These are phyloP conservation scores for Acleris emargana DNA, from an alignment of 2,888 invertebrate species.

Conservation along the genomic window DNA sequence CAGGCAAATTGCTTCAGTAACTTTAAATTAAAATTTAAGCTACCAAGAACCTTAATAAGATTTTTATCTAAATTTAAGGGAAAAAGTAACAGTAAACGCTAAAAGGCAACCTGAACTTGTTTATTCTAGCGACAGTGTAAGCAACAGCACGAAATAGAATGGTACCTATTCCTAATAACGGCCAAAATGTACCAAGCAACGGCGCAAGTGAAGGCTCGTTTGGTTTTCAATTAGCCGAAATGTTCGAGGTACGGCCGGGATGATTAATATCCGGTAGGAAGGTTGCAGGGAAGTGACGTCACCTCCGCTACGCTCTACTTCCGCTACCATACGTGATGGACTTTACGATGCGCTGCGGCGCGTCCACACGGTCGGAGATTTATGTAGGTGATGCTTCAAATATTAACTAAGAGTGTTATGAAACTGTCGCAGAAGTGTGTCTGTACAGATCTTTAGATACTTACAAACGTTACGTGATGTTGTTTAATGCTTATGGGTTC, in stretches of 20 bases:
- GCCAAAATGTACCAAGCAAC: slow-evolving; percentile 5
- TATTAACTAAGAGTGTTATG: no score
- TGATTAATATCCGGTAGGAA: slow-evolving; percentile 81
- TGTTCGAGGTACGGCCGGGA: slow-evolving; percentile 56
- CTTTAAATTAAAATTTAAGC: no score
- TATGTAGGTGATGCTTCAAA: no score
- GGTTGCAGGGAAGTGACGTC: slow-evolving; percentile 76
- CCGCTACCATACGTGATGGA: slow-evolving; percentile 54
- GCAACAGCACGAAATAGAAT: slow-evolving; percentile 15
- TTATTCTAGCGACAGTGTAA: background rate
- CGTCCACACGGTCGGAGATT: background rate
- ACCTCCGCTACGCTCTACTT: slow-evolving; percentile 71
- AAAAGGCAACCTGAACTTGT: no score
- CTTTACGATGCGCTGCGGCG: slow-evolving; percentile 2
- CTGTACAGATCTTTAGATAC: no score
- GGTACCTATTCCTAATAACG: slow-evolving; percentile 17
- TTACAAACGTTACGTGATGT: no score
- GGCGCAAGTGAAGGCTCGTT: slow-evolving; percentile 34
- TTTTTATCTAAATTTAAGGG: no score
- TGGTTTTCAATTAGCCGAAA: slow-evolving; percentile 63
- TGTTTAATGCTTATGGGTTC: no score
- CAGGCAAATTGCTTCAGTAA: no score
- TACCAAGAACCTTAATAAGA: no score
- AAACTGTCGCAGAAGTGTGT: no score
- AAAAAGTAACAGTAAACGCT: no score